phyloP scores from a whole-genome alignment of 2,888 invertebrate genomes.

The Campaea margaritaria region DNA sequence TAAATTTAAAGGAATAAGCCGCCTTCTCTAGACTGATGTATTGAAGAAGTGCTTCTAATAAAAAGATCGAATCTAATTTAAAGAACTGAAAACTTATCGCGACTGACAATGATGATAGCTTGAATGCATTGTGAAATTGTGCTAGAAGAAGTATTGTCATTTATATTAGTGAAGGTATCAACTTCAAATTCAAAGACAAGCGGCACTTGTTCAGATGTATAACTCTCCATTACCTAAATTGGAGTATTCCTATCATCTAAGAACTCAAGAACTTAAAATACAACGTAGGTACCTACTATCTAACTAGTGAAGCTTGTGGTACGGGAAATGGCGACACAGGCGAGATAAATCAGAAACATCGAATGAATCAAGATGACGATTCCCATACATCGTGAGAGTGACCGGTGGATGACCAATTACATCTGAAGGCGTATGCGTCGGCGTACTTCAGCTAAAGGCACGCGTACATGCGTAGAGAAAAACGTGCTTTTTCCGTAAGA shows the following conservation, averaged over 20 bases:
- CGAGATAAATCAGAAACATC: conserved; percentile 29
- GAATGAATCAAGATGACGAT: conserved; percentile 30
- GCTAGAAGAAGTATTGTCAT: too few species aligned
- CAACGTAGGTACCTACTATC: background rate
- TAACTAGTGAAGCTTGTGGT: background rate
- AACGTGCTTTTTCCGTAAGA: too few species aligned
- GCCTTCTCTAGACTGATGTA: background rate
- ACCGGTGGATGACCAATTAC: conserved; percentile 37
- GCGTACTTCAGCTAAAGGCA: conserved; percentile 10
- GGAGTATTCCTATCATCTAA: too few species aligned
- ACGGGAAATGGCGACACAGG: conserved; percentile 20
- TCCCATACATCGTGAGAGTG: conserved; percentile 36
- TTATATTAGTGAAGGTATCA: too few species aligned
- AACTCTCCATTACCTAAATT: too few species aligned
- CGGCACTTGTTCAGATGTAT: too few species aligned
- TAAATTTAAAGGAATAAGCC: conserved; percentile 14
- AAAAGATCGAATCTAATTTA: too few species aligned
- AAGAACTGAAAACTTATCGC: too few species aligned
- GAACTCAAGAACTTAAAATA: too few species aligned
- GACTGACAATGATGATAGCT: too few species aligned
- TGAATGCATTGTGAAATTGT: too few species aligned
- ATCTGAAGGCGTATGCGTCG: conserved; percentile 36
- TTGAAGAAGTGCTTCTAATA: background rate
- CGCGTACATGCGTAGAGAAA: background rate
- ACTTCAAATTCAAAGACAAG: too few species aligned